phyloP scores from a whole-genome alignment of 2,113 vertebrate species.

The Collichthys lucidus region DNA sequence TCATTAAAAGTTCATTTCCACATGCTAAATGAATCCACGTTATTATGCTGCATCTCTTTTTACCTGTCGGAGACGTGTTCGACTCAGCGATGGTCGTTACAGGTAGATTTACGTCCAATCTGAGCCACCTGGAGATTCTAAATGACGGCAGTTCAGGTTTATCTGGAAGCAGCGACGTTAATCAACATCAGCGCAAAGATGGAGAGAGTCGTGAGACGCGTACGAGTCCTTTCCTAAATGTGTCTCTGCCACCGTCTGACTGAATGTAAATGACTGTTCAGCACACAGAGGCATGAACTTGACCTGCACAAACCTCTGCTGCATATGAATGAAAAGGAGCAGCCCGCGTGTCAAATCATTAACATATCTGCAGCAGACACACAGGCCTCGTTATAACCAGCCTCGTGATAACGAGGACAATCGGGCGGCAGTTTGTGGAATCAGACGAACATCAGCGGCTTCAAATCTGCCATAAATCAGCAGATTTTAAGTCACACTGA shows the following conservation, averaged over 20 bases:
- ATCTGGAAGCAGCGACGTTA: not conserved
- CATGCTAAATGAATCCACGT: not conserved
- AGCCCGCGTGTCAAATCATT: conserved; percentile 35
- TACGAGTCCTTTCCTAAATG: not conserved
- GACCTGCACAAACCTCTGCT: conserved; percentile 4
- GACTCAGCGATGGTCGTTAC: not conserved
- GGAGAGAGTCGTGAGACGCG: not conserved
- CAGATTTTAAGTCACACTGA: no score
- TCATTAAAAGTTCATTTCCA: conserved; percentile 44
- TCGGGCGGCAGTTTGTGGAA: not conserved
- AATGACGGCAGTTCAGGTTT: not conserved
- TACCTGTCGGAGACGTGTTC: not conserved
- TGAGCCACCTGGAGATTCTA: not conserved
- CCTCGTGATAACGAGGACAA: not conserved
- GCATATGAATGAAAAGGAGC: conserved; percentile 29
- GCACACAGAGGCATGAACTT: conserved; percentile 5
- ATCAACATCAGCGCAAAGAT: not conserved
- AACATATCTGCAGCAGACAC: not conserved
- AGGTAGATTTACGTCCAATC: not conserved
- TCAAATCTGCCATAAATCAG: not conserved
- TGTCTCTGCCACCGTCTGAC: not conserved
- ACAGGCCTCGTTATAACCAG: not conserved
- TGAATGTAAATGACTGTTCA: not conserved
- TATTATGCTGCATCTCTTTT: not conserved
- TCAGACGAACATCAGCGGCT: not conserved